phyloP scores from a whole-genome alignment of 2,113 vertebrate species.

The Nettapus auritus region DNA sequence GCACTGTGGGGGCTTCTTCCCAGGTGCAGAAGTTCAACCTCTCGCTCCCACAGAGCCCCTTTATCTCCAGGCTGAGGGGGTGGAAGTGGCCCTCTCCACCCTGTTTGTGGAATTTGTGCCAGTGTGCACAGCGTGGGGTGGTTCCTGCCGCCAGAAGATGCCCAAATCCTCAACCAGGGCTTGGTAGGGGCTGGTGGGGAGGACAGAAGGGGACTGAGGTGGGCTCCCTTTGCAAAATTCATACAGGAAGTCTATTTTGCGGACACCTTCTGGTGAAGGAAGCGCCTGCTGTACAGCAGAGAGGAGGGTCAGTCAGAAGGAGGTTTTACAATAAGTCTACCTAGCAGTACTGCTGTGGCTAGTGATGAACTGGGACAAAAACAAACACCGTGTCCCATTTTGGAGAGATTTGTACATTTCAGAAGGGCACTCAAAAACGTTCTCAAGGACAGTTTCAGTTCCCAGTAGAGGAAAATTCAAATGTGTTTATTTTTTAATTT shows the following conservation, averaged over 20 bases:
- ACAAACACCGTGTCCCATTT: not conserved
- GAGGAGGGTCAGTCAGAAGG: not conserved
- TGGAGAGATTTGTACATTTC: not conserved
- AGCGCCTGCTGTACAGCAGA: not conserved
- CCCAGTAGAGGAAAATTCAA: not conserved
- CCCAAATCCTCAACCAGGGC: not conserved
- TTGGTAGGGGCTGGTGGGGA: not conserved
- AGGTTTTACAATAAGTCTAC: not conserved
- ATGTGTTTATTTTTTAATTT: not conserved
- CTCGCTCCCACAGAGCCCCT: not conserved
- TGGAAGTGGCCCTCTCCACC: not conserved
- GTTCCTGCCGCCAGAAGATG: not conserved
- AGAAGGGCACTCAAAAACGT: too few relatives aligned
- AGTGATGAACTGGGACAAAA: not conserved
- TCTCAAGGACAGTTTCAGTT: not conserved
- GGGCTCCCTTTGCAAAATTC: not conserved
- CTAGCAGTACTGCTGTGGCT: not conserved
- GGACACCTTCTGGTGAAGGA: fast-evolving
- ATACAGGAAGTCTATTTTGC: not conserved
- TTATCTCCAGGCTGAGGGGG: fast-evolving
- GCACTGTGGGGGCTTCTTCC: not conserved
- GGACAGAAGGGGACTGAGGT: not conserved
- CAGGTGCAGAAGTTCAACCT: not conserved
- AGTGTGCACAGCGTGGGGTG: fast-evolving
- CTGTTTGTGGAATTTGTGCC: not conserved